Evolutionary conservation across 2,888 invertebrate genomes (phyloP), one percentile per base, ranked within the genome.

Genomic region (Boloria selene): DNA sequence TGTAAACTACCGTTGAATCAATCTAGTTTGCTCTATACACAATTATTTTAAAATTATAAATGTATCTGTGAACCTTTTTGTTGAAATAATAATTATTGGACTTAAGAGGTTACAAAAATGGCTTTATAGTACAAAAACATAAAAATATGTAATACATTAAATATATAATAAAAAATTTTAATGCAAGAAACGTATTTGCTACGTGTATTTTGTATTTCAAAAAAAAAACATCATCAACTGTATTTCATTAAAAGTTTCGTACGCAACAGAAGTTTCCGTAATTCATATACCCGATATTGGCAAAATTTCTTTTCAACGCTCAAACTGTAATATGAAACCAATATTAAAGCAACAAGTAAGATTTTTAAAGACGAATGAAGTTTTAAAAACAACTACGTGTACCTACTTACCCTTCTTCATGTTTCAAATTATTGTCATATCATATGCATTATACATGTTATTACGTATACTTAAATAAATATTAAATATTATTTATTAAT

Each of bases 211-310:
- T 56, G 45, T 45, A 22, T 22, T 10, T 38, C n/a, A n/a, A n/a
- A 44, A 50, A 52, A 45, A 45, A 31, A 50, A 50, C 49, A 59
- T 59, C 50, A 64, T 64, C 64, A 59, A 59, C 58, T 58, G 85
- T 59, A 59, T 88, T 90, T 89, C 87, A 89, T 89, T 90, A 89
- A 89, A 90, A 89, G 86, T 89, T 90, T 86, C 76, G 79, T 82
- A 82, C 80, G 78, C 83, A 83, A 79, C 77, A 70, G 71, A 85
- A 87, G 79, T 87, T 87, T 78, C 59, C 64, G 52, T 59, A 31
- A 64, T 84, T 82, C 79, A 81, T 79, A 75, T 64, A 52, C 63
- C 73, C 77, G 81, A 84, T 81, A 86, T 87, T 74, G 80, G 77
- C 65, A 79, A 81, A 82, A 81, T 80, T 83, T 84, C 83, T 84